Evolutionary conservation across 2,797 vertebrate genomes (phyloP).

Genomic region (Centroberyx gerrardi): DNA sequence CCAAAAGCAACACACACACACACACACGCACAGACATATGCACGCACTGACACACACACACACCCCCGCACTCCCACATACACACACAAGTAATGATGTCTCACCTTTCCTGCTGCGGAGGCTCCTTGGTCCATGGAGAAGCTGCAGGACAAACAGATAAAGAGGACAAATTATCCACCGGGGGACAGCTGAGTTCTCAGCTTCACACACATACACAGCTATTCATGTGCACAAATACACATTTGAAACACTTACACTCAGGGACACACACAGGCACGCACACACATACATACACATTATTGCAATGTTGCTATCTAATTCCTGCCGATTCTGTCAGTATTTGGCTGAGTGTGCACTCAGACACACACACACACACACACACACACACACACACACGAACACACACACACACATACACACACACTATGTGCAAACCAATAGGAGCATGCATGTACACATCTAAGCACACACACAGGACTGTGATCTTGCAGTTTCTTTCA

Average conservation of each 20-base stretch:
- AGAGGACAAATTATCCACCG: conserved; percentile 33
- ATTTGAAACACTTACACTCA: neutral
- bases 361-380: no score
- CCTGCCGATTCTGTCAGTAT: no score
- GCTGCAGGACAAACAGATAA: conserved; percentile 67
- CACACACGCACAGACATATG: neutral
- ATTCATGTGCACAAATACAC: no score
- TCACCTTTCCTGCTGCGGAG: conserved; percentile 84
- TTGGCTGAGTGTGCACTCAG: no score
- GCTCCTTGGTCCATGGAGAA: conserved; percentile 83
- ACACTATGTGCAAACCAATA: no score
- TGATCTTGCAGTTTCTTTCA: conserved; percentile 41
- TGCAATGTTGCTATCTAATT: neutral
- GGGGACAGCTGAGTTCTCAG: neutral
- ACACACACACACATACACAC: no score
- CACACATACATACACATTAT: neutral
- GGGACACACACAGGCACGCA: conserved; percentile 6
- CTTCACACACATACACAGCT: neutral
- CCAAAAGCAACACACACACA: conserved; percentile 1
- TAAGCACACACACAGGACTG: neutral
- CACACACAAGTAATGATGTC: conserved; percentile 27
- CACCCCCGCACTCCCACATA: neutral
- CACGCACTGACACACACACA: neutral
- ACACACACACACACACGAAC: neutral
- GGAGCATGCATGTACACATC: no score